Conservation (phyloP, 2,797 vertebrate species). For the Pseudomugil gertrudae region DNA sequence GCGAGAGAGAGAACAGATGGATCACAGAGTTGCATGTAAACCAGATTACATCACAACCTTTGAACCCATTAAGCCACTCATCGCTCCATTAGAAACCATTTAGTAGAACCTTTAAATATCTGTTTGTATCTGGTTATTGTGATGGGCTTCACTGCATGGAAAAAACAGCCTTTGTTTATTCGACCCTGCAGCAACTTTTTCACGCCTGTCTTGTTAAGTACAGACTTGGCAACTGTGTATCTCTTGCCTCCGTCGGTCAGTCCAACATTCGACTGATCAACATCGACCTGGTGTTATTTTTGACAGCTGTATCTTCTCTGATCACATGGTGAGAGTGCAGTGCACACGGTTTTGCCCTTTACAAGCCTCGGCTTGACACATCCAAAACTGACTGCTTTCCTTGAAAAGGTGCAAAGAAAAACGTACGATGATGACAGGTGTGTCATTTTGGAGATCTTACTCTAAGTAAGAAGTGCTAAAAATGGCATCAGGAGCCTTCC, state of each 20-base stretch:
- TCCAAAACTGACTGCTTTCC: slow-evolving; percentile 33
- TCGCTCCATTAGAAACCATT: slow-evolving; percentile 5
- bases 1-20: too few species aligned
- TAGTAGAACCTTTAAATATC: slow-evolving; percentile 20
- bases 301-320: slow-evolving; percentile 47
- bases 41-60: slow-evolving; percentile 38
- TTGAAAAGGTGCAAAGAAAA: slow-evolving; percentile 10
- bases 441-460: not conserved
- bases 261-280: slow-evolving; percentile 21
- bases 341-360: slow-evolving; percentile 49
- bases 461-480: not conserved
- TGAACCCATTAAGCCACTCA: slow-evolving; percentile 10
- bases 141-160: slow-evolving; percentile 5
- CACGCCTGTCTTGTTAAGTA: slow-evolving; percentile 44
- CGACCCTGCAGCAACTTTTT: slow-evolving; percentile 44
- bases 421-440: not conserved
- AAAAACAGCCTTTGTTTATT: slow-evolving; percentile 13
- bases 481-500: not conserved
- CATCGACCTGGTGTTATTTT: slow-evolving; percentile 37
- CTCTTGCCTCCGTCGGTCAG: slow-evolving; percentile 19
- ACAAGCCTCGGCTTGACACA: slow-evolving; percentile 45
- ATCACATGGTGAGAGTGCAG: slow-evolving; percentile 35
- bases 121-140: slow-evolving; percentile 25
- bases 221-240: slow-evolving; percentile 28
- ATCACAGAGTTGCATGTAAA: slow-evolving; percentile 36